Evolutionary conservation across 2,113 vertebrate genomes (phyloP), one percentile per base, ranked within the genome.

Genomic region (Serinus canaria): DNA sequence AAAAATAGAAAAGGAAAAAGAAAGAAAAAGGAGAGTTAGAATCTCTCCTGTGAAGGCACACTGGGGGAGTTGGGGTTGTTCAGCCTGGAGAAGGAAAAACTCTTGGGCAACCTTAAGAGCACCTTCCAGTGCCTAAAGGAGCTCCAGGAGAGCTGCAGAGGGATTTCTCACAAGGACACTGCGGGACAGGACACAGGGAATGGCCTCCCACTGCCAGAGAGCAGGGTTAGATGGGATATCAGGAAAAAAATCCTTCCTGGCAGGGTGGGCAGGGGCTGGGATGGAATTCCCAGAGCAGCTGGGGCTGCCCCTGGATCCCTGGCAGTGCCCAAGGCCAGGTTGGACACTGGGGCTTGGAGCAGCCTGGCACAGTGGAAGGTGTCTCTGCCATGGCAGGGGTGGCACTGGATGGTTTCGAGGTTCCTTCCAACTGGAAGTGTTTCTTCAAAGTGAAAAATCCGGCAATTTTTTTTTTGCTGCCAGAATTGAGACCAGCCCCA

Each of bases 381-480:
- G 44, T 59, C 77, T 46, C 60, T 74, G 44, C 52, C 37, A 21
- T 20, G 15, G 44, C 25, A 19, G 11, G 15, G 11, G 1, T 11
- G 33, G 19, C 1, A 46, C 9, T 6, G 5, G 12, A 3, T 30
- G 15, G 1, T 0, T 73, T 28, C 33, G 24, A 0, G 4, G 3
- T 30, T 6, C 6, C 2, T 46, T 59, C 19, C 15, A 67, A 10
- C n/a, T 72, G 78, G 4, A 60, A 11, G 12, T 68, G 9, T 73
- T 76, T 83, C 17, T 72, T 56, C 15, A 69, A 83, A 90, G 33
- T 35, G 25, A 82, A 93, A 93, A 82, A 35, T 46, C 20, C 63
- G 23, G 13, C 10, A 4, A 2, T 17, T 23, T 15, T 53, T 89
- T 87, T 91, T 87, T 58, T 81, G 18, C 43, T 84, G 56, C 28